Evolutionary conservation across 2,113 vertebrate genomes (phyloP), one percentile per base, ranked within the genome.

Genomic region (Hassar affinis): DNA sequence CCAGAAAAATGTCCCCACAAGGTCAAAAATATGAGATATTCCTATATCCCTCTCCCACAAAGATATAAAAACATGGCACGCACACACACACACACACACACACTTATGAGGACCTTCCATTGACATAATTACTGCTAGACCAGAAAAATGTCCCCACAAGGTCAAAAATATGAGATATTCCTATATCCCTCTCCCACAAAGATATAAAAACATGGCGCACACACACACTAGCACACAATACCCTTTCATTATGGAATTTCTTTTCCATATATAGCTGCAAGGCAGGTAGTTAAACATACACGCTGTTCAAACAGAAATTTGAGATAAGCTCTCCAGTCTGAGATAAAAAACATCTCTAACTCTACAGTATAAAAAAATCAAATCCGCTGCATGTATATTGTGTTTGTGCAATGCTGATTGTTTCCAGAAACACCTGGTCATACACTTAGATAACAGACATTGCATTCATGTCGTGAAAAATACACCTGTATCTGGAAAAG

Each of bases 221-320:
- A 42, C 30, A 57, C 30, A 42, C 35, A n/a, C 35, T 25, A 35
- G 42, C 66, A 42, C 66, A 69, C 66, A 42, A 79, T 1, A 1
- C 25, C 22, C 42, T 71, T 71, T n/a, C 22, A 11, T 25, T 71
- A 71, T 69, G 35, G 66, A 69, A 45, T 71, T 45, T 22, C 22
- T 45, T 71, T 45, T 71, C 22, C 68, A n/a, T 71, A n/a, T 71
- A 71, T 20, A n/a, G 68, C 51, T 75, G 69, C 27, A 35, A 64
- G 77, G 66, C 56, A 69, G 30, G n/a, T 79, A n/a, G 45, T 61
- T 79, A 79, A 79, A 52, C 77, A 71, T 61, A 49, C 49, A 61
- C 54, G 35, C 54, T 57, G 81, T 75, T 57, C 27, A 61, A 47
- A 62, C 4, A 49, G 69, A 59, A 47, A 74, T 57, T 12, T 22